Base-by-base conservation (phyloP, 2,113 vertebrate genomes). In the Ciconia stormi region DNA sequence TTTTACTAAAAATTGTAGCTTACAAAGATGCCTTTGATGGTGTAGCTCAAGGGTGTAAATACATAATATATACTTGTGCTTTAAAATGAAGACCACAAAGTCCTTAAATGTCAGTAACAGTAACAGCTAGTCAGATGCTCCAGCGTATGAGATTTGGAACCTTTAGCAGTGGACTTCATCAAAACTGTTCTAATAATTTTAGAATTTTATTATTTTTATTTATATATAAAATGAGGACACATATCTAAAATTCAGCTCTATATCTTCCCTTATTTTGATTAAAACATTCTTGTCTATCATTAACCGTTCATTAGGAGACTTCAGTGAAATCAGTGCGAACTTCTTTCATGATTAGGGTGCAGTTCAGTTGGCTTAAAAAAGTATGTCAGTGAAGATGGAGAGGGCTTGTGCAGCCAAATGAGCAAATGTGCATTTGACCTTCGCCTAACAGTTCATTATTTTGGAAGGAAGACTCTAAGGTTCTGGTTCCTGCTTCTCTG, bases 1-100 rank as follows among this genome's bases (percentile, higher is more conserved):
- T 95, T 97, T 97, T 96, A 96, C 95, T 96, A 96, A 97, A 97
- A 96, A 87, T 86, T 91, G 78, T 71, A 85, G 56, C 81, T 97
- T 74, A 94, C 63, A 97, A 96, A 91, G 71, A 97, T 89, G 71
- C 30, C n/a, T 96, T 95, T 82, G 83, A 94, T 92, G 70, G 92
- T 42, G 76, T 91, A 89, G 72, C 89, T 97, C 65, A 90, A 85
- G 88, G 93, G 90, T 95, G 94, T 92, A 69, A 96, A 90, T 82
- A 85, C 46, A 90, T 92, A 94, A 93, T 82, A 80, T 58, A 93
- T 73, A 78, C 40, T 79, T 47, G 47, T 47, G 34, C 9, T 94
- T 74, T n/a, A 89, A 89, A 91, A 86, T 61, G 61, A 91, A 87
- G 78, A 84, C 59, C 92, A 82, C 56, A 72, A 93, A 87, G n/a